Base-by-base conservation (phyloP, 2,888 invertebrate species). In the Halictus quadricinctus region DNA sequence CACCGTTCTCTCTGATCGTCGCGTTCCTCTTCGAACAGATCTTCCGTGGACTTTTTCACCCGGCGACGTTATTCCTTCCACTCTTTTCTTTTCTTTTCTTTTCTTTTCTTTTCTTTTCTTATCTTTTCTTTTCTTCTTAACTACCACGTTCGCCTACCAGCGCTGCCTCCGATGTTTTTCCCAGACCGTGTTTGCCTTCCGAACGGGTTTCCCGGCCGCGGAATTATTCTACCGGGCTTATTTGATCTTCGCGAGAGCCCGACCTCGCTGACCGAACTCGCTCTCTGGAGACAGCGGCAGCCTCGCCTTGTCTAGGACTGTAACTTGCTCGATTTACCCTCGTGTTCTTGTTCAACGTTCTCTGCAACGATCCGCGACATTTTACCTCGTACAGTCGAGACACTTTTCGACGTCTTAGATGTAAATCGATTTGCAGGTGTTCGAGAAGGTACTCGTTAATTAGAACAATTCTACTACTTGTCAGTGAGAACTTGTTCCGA, bases 141-240 rank as follows among this genome's bases (percentile, higher is more conserved):
- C 29, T 7, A 29, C 36, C 29, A 18, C 66, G 36, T 36, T 66
- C 36, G 60, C 66, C 66, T 41, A 7, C 36, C 36, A 36, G 36
- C n/a, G 1, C 60, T 25, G 25, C 15, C 5, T 64, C 58, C 29
- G 60, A 64, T 64, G 60, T 64, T 64, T 60, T 60, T 29, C 60
- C n/a, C 15, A 15, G 2, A 13, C 29, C 21, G 5, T 48, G 66
- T n/a, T n/a, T 66, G 66, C 29, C 25, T 50, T 48, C 29, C 66
- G 76, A 41, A 41, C 76, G 60, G 46, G 72, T 79, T 25, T 70
- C 18, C 41, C 18, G 50, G 8, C n/a, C 21, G 6, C 29, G 41
- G 70, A 78, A 70, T 29, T 72, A 58, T 46, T 72, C 54, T 72
- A 18, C 36, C 18, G 66, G 36, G 15, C 15, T 66, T 66, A 36